Conservation (phyloP, 1,140 invertebrate genomes). For the Asobara japonica region DNA sequence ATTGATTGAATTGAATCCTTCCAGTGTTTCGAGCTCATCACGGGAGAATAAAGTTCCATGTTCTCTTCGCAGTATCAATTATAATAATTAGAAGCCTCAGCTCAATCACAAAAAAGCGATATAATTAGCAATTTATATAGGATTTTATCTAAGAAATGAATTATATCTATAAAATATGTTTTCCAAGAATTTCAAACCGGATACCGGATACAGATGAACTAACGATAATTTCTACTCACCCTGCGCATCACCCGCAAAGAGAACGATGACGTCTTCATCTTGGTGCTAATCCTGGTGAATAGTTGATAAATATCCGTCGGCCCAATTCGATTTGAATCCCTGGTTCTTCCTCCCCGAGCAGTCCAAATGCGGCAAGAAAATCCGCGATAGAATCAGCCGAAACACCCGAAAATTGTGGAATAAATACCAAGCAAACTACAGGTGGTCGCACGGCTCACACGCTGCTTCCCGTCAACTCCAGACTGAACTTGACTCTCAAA, state of each 20-base stretch:
- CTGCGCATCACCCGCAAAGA: slow-evolving; percentile 80
- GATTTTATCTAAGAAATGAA: no score
- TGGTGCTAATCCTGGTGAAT: slow-evolving; percentile 60
- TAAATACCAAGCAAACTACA: slow-evolving; percentile 51
- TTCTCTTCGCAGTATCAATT: neutral
- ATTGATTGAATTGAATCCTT: neutral
- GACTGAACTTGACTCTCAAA: neutral
- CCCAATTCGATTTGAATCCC: neutral
- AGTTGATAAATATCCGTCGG: slow-evolving; percentile 31
- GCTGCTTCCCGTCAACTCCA: slow-evolving; percentile 41
- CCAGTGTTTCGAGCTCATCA: neutral
- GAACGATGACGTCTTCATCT: slow-evolving; percentile 83
- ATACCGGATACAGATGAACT: neutral
- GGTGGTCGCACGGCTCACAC: slow-evolving; percentile 54
- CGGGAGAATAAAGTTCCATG: neutral
- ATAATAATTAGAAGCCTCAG: neutral
- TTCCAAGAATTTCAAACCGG: no score
- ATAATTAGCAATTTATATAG: no score
- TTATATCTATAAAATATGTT: no score
- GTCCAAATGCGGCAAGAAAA: neutral
- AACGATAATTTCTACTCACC: slow-evolving; percentile 67
- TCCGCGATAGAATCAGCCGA: slow-evolving; percentile 3
- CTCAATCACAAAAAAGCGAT: neutral
- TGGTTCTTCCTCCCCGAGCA: neutral
- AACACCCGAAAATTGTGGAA: neutral